Conservation (phyloP, 2,888 invertebrate species). For the Deroplatys truncata region DNA sequence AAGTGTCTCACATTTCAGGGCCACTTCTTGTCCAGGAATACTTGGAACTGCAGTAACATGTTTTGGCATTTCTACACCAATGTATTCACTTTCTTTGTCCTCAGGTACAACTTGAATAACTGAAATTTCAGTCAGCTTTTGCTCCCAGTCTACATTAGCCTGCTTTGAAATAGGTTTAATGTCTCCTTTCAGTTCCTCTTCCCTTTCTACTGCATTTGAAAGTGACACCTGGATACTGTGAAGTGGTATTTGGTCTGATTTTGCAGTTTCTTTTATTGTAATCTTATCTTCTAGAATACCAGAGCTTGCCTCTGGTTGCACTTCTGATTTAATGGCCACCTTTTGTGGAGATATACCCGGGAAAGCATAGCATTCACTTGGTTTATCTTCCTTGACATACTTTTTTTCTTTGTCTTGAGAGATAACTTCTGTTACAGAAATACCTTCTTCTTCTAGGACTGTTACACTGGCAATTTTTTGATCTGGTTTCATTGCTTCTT, state of each 20-base stretch:
- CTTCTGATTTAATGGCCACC: conserved; percentile 49
- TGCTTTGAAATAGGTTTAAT: conserved; percentile 40
- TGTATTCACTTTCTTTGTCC: conserved; percentile 41
- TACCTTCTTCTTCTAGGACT: conserved; percentile 45
- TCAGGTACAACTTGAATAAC: conserved; percentile 41
- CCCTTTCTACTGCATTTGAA: conserved; percentile 33
- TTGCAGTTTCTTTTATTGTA: conserved; percentile 27
- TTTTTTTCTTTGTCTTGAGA: conserved; percentile 50
- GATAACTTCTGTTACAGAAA: conserved; percentile 50
- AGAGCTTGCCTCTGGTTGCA: conserved; percentile 45
- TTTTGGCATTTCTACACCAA: conserved; percentile 29
- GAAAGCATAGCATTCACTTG: conserved; percentile 45
- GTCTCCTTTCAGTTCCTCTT: conserved; percentile 37
- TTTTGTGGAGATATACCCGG: conserved; percentile 47
- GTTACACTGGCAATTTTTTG: conserved; percentile 45
- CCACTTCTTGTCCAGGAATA: conserved; percentile 30
- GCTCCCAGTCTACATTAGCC: conserved; percentile 41
- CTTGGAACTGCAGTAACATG: conserved; percentile 23
- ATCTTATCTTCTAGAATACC: conserved; percentile 42
- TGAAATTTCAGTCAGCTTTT: conserved; percentile 39
- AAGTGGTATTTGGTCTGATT: conserved; percentile 33
- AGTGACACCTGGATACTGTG: conserved; percentile 36
- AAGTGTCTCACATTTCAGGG: conserved; percentile 30
- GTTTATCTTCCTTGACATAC: conserved; percentile 41
- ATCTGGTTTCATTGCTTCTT: conserved; percentile 42